A percentile compares a stretch with the other conserved stretches of the same genome.
phyloP scores from a whole-genome alignment of 1,140 invertebrate species.

The Heliconius himera region DNA sequence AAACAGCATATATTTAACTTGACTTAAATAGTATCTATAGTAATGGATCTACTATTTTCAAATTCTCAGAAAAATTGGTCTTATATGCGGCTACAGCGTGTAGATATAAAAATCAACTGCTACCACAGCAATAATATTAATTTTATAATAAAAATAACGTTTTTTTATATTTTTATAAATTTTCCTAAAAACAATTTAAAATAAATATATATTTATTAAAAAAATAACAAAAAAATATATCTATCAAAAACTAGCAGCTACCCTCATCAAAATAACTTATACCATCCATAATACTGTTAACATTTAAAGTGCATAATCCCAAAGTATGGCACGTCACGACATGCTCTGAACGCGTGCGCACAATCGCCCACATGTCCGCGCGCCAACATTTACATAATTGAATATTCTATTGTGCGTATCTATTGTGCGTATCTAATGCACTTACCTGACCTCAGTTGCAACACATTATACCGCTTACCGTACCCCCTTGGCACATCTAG shows the following conservation, averaged over 20 bases:
- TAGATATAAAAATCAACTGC: too few species aligned
- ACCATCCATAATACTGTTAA: conserved; percentile 56
- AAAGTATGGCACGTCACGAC: conserved; percentile 39
- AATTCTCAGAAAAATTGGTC: too few species aligned
- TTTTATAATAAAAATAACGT: too few species aligned
- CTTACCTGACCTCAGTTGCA: conserved; percentile 58
- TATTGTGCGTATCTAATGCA: conserved; percentile 74
- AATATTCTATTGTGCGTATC: conserved; percentile 75
- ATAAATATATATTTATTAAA: too few species aligned
- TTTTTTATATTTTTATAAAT: too few species aligned
- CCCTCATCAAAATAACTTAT: conserved; percentile 4
- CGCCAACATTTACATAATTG: conserved; percentile 71
- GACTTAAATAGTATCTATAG: too few species aligned
- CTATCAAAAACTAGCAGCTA: background rate
- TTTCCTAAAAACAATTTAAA: too few species aligned
- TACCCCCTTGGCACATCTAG: conserved; percentile 43
- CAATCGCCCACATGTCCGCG: conserved; percentile 59
- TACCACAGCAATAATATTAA: too few species aligned
- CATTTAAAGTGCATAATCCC: conserved; percentile 62
- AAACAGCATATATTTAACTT: too few species aligned
- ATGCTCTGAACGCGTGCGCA: conserved; percentile 52
- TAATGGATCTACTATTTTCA: too few species aligned
- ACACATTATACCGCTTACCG: conserved; percentile 11
- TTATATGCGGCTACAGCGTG: too few species aligned
- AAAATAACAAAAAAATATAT: too few species aligned